A percentile compares a stretch with the other conserved stretches of the same genome.
These are phyloP conservation scores for Sebastes glaucus DNA, from an alignment of 2,797 vertebrate genomes.

Conservation along the genomic window DNA sequence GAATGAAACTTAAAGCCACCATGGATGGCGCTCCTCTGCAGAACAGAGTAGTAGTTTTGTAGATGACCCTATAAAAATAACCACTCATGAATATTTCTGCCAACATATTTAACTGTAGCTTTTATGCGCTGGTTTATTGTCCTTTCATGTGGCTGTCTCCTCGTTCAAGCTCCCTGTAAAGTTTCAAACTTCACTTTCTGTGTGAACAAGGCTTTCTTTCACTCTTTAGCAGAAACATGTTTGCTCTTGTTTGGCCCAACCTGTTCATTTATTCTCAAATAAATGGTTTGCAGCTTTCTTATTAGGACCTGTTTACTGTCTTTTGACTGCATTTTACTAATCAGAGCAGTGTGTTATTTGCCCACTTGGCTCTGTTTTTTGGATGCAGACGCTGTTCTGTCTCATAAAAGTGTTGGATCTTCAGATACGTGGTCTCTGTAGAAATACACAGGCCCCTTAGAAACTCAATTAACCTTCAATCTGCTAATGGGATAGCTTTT, in stretches of 20 bases:
- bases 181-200: not conserved
- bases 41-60: not conserved
- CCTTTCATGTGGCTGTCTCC: not conserved
- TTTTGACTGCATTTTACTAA: not conserved
- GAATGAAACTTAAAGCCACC: not conserved
- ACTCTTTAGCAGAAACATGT: not conserved
- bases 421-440: not conserved
- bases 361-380: not conserved
- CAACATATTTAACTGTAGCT: not conserved
- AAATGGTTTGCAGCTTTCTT: not conserved
- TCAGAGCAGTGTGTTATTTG: not conserved
- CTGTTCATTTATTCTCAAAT: not conserved
- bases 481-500: not conserved
- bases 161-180: not conserved
- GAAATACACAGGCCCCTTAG: not conserved
- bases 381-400: not conserved
- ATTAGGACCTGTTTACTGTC: not conserved
- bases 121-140: not conserved
- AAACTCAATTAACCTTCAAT: not conserved
- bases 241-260: not conserved
- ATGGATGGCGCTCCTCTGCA: not conserved
- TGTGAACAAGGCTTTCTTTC: not conserved
- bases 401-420: not conserved
- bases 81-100: not conserved
- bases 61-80: not conserved